These are phyloP conservation scores for Chrysolina oricalcia DNA, from an alignment of 2,888 invertebrate genomes.

Conservation along the genomic window DNA sequence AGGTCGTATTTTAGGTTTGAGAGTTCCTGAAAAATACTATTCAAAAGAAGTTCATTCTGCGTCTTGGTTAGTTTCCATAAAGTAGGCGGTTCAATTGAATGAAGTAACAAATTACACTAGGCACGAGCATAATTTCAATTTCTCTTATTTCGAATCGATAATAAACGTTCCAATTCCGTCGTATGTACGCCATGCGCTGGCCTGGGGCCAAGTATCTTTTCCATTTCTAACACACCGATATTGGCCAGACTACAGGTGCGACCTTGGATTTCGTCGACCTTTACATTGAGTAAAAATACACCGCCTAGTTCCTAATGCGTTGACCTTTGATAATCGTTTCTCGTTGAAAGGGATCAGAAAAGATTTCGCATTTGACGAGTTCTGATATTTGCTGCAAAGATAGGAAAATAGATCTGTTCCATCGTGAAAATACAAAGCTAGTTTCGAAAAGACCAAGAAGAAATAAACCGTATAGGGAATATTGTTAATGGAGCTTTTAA, in stretches of 20 bases:
- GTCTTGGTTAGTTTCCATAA: not conserved
- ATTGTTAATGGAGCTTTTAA: too few species aligned
- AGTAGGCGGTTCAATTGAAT: not conserved
- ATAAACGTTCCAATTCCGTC: constrained; percentile 21
- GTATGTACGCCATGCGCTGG: constrained; percentile 13
- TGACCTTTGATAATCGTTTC: constrained; percentile 16
- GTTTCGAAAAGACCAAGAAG: too few species aligned
- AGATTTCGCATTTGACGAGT: not conserved
- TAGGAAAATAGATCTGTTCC: too few species aligned
- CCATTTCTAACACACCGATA: constrained; percentile 29
- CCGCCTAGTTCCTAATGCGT: constrained; percentile 21
- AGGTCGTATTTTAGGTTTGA: too few species aligned
- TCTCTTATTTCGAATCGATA: constrained; percentile 16
- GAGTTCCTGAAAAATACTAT: not conserved
- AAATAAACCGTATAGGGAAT: too few species aligned
- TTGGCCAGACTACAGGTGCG: constrained; percentile 34
- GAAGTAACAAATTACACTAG: constrained; percentile 10
- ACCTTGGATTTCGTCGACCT: constrained; percentile 42
- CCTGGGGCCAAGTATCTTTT: constrained; percentile 28
- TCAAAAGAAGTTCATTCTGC: too few species aligned
- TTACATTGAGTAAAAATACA: constrained; percentile 41
- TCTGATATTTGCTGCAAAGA: too few species aligned
- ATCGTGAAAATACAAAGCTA: too few species aligned
- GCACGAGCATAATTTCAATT: not conserved
- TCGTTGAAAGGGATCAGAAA: not conserved